phyloP scores from a whole-genome alignment of 2,888 invertebrate species.

The Erynnis tages region DNA sequence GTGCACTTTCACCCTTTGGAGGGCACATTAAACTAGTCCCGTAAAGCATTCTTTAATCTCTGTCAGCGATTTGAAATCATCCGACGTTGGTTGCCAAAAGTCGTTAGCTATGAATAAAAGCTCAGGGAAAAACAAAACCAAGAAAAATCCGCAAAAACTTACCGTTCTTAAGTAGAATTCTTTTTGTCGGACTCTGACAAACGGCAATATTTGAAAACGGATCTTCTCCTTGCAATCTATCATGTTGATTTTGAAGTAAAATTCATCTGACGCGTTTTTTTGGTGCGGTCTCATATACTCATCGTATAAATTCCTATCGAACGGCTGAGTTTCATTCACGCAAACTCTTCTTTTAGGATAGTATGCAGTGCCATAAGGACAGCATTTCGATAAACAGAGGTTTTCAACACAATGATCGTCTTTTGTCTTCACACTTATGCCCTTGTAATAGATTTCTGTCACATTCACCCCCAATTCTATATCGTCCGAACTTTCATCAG shows the following conservation, averaged over 20 bases:
- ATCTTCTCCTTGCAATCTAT: background rate
- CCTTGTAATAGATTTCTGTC: conserved; percentile 9
- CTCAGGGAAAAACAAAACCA: no score
- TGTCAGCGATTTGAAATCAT: no score
- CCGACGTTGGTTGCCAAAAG: no score
- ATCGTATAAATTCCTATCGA: background rate
- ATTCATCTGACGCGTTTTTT: background rate
- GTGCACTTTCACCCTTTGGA: no score
- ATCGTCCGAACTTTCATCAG: background rate
- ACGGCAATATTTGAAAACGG: background rate
- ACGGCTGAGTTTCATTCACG: background rate
- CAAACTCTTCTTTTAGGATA: background rate
- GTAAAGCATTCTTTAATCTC: no score
- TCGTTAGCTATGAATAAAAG: no score
- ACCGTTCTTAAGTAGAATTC: conserved; percentile 1
- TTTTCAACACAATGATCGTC: background rate
- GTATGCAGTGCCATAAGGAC: conserved; percentile 5
- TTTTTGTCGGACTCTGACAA: background rate
- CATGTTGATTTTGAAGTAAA: conserved; percentile 1
- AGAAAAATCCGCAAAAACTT: background rate
- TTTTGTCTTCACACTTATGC: background rate
- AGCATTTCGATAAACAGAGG: conserved; percentile 9
- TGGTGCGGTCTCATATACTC: background rate
- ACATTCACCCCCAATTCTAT: background rate
- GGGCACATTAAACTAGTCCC: no score